Percentiles rank a stretch among this genome's conserved stretches.
These are phyloP conservation scores for Diachasmimorpha longicaudata DNA, from an alignment of 1,140 invertebrate species.

Conservation along the genomic window DNA sequence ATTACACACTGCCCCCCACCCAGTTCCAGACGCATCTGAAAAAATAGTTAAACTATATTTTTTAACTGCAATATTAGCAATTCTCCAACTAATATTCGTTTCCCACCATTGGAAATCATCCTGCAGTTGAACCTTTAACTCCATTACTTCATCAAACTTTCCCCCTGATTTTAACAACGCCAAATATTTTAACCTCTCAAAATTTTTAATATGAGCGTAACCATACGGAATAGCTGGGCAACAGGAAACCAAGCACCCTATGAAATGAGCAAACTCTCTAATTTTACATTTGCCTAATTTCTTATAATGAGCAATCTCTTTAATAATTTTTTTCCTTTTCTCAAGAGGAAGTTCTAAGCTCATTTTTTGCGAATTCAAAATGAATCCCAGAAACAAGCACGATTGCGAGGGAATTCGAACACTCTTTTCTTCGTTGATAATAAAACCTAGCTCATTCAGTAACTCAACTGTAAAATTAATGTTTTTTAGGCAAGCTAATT, in stretches of 20 bases:
- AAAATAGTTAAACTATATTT: constrained; percentile 11
- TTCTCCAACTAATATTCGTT: not conserved
- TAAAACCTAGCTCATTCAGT: not conserved
- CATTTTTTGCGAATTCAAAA: not conserved
- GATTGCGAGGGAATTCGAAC: not conserved
- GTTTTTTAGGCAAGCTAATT: no score
- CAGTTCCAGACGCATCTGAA: constrained; percentile 25
- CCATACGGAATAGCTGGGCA: constrained; percentile 13
- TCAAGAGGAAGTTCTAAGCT: not conserved
- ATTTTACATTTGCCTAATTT: not conserved
- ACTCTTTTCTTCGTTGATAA: constrained; percentile 8
- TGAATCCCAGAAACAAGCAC: constrained; percentile 5
- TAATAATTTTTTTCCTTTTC: not conserved
- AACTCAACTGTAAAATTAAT: not conserved
- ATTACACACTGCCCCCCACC: constrained; percentile 15
- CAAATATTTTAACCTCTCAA: constrained; percentile 16
- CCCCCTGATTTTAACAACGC: not conserved
- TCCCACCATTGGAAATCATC: constrained; percentile 5
- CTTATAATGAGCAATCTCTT: not conserved
- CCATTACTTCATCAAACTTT: not conserved
- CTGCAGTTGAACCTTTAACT: not conserved
- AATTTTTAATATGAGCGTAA: not conserved
- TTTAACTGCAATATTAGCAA: not conserved
- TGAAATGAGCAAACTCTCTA: constrained; percentile 16
- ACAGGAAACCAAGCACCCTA: constrained; percentile 3